Percentiles rank a stretch among this genome's conserved stretches.
Conservation (phyloP, 1,140 invertebrate genomes). For the Drosophila kikkawai region DNA sequence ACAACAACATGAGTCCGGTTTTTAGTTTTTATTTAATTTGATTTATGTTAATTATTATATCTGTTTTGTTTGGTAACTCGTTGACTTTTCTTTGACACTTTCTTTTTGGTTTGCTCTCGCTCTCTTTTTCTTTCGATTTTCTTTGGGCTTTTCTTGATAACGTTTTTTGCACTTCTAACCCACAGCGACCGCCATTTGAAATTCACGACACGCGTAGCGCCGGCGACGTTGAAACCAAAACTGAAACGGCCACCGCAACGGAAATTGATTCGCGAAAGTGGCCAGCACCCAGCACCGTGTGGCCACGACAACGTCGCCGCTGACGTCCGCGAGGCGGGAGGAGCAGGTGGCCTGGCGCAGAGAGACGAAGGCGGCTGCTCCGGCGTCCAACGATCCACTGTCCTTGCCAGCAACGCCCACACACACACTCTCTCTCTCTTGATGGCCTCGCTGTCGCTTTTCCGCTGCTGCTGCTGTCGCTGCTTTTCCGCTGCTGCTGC, state of each 20-base stretch:
- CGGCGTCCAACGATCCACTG: conserved; percentile 56
- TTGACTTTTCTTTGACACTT: conserved; percentile 24
- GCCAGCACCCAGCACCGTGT: conserved; percentile 49
- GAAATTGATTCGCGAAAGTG: conserved; percentile 82
- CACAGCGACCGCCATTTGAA: conserved; percentile 67
- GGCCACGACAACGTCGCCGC: conserved; percentile 45
- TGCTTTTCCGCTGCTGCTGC: conserved; percentile 26
- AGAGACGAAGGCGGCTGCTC: conserved; percentile 17
- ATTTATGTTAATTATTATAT: conserved; percentile 11
- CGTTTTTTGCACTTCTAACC: conserved; percentile 37
- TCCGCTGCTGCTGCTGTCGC: conserved; percentile 18
- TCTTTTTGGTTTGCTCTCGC: conserved; percentile 7
- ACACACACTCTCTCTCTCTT: conserved; percentile 22
- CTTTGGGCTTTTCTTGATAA: conserved; percentile 9
- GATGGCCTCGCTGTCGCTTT: conserved; percentile 51
- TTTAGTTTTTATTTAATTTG: conserved; percentile 10
- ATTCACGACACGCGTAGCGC: conserved; percentile 79
- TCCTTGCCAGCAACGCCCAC: conserved; percentile 75
- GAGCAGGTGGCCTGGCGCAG: conserved; percentile 6
- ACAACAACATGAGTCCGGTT: conserved; percentile 46
- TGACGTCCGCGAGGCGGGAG: conserved; percentile 19
- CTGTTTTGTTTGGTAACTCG: conserved; percentile 25
- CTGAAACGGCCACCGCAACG: conserved; percentile 81
- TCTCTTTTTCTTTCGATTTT: conserved; percentile 1
- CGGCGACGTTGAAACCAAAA: conserved; percentile 79